Base-by-base conservation (phyloP, 2,113 vertebrate genomes). In the Eulemur rufifrons region DNA sequence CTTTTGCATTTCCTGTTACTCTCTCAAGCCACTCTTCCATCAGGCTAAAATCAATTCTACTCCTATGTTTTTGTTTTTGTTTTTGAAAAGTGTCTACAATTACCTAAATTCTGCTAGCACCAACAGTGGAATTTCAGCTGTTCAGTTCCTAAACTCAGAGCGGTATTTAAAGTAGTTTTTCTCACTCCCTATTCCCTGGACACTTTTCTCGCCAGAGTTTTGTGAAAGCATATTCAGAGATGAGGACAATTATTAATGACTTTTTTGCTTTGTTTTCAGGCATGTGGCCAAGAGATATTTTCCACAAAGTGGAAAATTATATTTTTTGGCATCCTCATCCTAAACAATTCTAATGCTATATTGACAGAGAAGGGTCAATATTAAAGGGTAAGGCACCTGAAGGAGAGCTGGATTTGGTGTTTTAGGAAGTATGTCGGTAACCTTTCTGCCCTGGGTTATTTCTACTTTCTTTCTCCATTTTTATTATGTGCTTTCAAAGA, bases 311-410 rank as follows among this genome's bases (percentile, higher is more conserved):
- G 9, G 37, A 47, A 69, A 52, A 69, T 32, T 42, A 45, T 47
- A 10, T 2, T 69, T 56, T 78, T 54, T 14, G 3, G 0, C 0
- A 32, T 34, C 29, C 8, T 15, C 2, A 17, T 54, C 6, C 9
- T 83, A 12, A 71, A 32, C 0, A 63, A n/a, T 68, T 32, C 3
- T 71, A 9, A 20, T n/a, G 23, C 42, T 61, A 25, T 3, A 11
- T 0, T 52, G 14, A 13, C 14, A 7, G 18, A 45, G 8, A 37
- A 74, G 47, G 3, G 45, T 25, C 68, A 6, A 9, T 47, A 13
- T n/a, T 56, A 42, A 84, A 23, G 6, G 2, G 4, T 17, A 8
- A 45, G 15, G 9, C 1, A 12, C 6, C 2, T 13, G 14, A 17
- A 86, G 11, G 17, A 37, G 5, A 37, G 11, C 9, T 63, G 54